phyloP scores from a whole-genome alignment of 2,797 vertebrate genomes.

The Manis pentadactyla region DNA sequence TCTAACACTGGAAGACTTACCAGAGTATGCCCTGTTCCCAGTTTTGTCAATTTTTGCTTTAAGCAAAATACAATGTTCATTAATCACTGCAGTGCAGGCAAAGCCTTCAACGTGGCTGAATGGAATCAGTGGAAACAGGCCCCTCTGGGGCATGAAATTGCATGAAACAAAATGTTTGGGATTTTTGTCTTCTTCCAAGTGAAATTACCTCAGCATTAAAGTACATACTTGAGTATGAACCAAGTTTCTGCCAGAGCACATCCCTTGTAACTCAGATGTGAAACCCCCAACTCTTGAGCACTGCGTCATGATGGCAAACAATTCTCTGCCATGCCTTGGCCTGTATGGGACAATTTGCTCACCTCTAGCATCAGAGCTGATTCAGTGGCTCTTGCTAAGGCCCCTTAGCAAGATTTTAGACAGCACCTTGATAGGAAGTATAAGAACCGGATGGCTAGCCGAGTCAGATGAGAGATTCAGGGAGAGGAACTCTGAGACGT shows the following conservation, averaged over 20 bases:
- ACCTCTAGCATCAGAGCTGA: background rate
- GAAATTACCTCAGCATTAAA: slow-evolving; percentile 46
- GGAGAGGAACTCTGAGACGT: background rate
- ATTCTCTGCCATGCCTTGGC: background rate
- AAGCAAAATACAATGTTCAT: background rate
- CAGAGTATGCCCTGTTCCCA: background rate
- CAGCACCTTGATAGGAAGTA: background rate
- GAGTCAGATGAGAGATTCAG: background rate
- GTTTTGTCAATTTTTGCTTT: background rate
- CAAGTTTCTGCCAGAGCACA: background rate
- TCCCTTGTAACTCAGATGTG: background rate
- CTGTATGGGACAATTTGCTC: background rate
- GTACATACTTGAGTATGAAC: background rate
- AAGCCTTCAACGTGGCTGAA: slow-evolving; percentile 29
- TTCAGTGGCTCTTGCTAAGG: background rate
- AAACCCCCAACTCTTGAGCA: background rate
- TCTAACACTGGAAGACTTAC: slow-evolving; percentile 36
- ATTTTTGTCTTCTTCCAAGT: slow-evolving; percentile 40
- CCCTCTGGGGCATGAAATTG: slow-evolving; percentile 7
- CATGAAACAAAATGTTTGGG: slow-evolving; percentile 50
- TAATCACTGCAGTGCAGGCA: background rate
- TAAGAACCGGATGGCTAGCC: background rate
- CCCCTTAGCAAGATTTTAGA: background rate
- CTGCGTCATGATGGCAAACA: background rate
- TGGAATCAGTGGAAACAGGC: background rate